Evolutionary conservation across 2,113 vertebrate species (phyloP).

Genomic region (Eclectus roratus): DNA sequence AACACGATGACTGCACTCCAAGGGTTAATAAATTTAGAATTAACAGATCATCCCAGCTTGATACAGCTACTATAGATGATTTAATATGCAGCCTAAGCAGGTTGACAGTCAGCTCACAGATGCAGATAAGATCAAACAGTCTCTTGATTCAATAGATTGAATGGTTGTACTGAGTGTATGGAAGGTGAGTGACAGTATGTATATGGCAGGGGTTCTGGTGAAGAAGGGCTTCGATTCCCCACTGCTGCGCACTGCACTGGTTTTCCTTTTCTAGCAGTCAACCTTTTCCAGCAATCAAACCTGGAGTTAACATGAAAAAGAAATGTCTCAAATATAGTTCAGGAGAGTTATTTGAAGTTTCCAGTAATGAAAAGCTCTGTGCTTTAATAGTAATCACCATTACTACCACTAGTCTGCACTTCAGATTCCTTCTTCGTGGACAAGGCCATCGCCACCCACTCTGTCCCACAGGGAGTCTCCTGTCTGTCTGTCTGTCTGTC

Average conservation of each 20-base stretch:
- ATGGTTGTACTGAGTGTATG: slow-evolving; percentile 73
- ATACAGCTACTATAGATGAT: slow-evolving; percentile 83
- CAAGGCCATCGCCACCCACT: neutral
- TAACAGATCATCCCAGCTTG: slow-evolving; percentile 85
- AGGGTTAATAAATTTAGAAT: slow-evolving; percentile 88
- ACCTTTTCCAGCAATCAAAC: slow-evolving; percentile 59
- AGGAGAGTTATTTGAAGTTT: slow-evolving; percentile 68
- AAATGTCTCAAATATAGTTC: slow-evolving; percentile 29
- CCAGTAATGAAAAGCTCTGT: slow-evolving; percentile 41
- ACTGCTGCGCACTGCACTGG: slow-evolving; percentile 59
- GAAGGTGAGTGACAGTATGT: slow-evolving; percentile 76
- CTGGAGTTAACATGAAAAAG: neutral
- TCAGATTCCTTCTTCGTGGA: slow-evolving; percentile 1
- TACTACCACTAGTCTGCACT: slow-evolving; percentile 9
- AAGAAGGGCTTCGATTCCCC: slow-evolving; percentile 61
- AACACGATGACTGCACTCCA: slow-evolving; percentile 79
- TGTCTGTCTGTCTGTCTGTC: neutral
- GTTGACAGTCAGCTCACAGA: slow-evolving; percentile 84
- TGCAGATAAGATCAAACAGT: slow-evolving; percentile 85
- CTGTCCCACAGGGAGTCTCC: neutral
- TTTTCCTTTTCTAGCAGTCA: slow-evolving; percentile 66
- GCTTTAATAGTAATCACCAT: slow-evolving; percentile 52
- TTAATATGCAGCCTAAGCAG: slow-evolving; percentile 83
- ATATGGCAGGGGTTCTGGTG: slow-evolving; percentile 66
- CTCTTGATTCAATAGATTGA: slow-evolving; percentile 81